Conservation (phyloP, 2,113 vertebrate species). For the Addax nasomaculatus region DNA sequence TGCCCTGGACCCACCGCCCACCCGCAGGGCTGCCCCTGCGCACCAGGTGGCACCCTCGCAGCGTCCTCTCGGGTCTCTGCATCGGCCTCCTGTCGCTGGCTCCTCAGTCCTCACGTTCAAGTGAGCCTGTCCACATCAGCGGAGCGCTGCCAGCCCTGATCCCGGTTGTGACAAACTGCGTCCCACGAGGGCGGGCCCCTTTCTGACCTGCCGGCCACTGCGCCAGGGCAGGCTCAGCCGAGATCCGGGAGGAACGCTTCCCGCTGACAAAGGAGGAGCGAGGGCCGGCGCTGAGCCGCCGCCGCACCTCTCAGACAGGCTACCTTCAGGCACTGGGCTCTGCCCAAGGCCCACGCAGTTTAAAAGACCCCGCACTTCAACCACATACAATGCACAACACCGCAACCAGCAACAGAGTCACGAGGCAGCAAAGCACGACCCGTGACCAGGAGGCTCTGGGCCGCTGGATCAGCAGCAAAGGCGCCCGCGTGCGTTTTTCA, state of each 20-base stretch:
- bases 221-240: neutral
- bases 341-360: neutral
- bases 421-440: neutral
- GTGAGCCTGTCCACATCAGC: neutral
- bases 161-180: neutral
- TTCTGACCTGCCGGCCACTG: neutral
- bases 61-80: neutral
- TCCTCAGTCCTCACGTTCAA: neutral
- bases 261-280: neutral
- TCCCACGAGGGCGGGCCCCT: neutral
- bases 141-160: neutral
- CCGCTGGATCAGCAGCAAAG: neutral
- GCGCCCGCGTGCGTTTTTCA: fast-evolving
- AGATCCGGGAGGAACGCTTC: neutral
- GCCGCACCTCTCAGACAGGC: neutral
- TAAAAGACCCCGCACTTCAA: neutral
- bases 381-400: neutral
- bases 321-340: neutral
- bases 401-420: neutral
- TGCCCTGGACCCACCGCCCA: neutral
- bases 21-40: too few species aligned
- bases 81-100: neutral
- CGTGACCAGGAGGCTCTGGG: neutral
- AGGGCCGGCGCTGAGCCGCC: fast-evolving
- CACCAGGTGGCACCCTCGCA: fast-evolving